phyloP scores from a whole-genome alignment of 2,113 vertebrate species.

The Gambusia holbrooki region DNA sequence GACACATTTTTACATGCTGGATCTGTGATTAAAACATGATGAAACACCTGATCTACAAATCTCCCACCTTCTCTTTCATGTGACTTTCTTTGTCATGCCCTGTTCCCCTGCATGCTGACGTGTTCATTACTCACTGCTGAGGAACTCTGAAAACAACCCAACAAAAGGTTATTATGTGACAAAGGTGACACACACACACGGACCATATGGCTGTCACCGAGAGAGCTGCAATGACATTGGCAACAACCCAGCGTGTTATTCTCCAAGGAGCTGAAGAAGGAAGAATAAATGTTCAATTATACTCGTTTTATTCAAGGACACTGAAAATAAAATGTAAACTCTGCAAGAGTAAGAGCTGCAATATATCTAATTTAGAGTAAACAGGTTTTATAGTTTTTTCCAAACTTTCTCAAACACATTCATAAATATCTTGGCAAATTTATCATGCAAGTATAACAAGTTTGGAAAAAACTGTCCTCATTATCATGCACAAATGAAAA shows the following conservation, averaged over 20 bases:
- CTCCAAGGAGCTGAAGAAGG: neutral
- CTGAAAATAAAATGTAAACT: neutral
- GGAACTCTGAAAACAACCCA: conserved; percentile 42
- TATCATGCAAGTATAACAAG: neutral
- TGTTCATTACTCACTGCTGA: conserved; percentile 20
- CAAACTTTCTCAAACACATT: neutral
- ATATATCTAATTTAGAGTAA: neutral
- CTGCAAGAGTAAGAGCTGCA: too few relatives aligned
- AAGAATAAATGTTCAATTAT: neutral
- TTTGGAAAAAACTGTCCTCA: neutral
- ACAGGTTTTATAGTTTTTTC: neutral
- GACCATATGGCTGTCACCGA: conserved; percentile 66
- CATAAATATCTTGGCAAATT: neutral
- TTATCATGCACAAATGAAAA: neutral
- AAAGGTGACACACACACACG: conserved; percentile 46
- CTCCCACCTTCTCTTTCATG: conserved; percentile 21
- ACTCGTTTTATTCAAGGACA: neutral
- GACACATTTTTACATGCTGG: neutral
- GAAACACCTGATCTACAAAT: conserved; percentile 13
- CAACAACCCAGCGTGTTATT: conserved; percentile 47
- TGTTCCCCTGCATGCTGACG: conserved; percentile 4
- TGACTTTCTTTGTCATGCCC: conserved; percentile 23
- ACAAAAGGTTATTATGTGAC: conserved; percentile 42
- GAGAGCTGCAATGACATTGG: conserved; percentile 37
- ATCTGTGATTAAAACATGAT: neutral